These are phyloP conservation scores for Nephrotoma guestfalica DNA, from an alignment of 2,888 invertebrate genomes.

Conservation along the genomic window DNA sequence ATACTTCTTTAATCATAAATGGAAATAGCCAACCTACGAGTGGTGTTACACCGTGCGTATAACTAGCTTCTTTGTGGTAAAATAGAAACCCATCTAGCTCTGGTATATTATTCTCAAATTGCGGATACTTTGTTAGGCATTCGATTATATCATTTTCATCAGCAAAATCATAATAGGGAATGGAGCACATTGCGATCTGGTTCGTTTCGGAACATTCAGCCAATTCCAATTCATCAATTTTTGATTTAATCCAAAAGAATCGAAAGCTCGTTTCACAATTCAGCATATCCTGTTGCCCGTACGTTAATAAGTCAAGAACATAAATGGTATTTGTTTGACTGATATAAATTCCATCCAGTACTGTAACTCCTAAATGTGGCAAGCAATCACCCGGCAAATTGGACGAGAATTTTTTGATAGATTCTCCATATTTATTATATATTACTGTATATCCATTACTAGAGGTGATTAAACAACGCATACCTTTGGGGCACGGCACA, in stretches of 20 bases:
- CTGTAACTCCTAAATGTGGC: conserved; percentile 14
- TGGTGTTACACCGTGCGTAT: conserved; percentile 66
- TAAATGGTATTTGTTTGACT: conserved; percentile 47
- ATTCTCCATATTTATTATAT: conserved; percentile 49
- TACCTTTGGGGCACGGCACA: conserved; percentile 71
- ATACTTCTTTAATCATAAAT: conserved; percentile 72
- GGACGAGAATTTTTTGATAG: conserved; percentile 35
- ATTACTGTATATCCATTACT: conserved; percentile 49
- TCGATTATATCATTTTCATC: conserved; percentile 17
- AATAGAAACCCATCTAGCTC: conserved; percentile 77
- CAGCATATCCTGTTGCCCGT: conserved; percentile 22
- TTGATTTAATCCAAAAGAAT: conserved; percentile 66
- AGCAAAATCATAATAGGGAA: conserved; percentile 21
- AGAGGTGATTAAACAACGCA: conserved; percentile 68
- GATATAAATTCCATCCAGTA: conserved; percentile 74
- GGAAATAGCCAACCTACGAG: conserved; percentile 85
- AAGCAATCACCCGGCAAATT: conserved; percentile 22
- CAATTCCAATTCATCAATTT: conserved; percentile 43
- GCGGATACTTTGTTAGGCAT: conserved; percentile 21
- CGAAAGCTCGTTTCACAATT: conserved; percentile 51
- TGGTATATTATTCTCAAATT: conserved; percentile 29
- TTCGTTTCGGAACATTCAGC: conserved; percentile 14
- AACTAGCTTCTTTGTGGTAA: conserved; percentile 72
- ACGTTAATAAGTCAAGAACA: conserved; percentile 54
- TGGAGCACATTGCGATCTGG: conserved; percentile 18